Percentiles rank a stretch among this genome's conserved stretches.
These are phyloP conservation scores for Cryptomyrus ogoouensis DNA, from an alignment of 2,113 vertebrate species.

Conservation along the genomic window DNA sequence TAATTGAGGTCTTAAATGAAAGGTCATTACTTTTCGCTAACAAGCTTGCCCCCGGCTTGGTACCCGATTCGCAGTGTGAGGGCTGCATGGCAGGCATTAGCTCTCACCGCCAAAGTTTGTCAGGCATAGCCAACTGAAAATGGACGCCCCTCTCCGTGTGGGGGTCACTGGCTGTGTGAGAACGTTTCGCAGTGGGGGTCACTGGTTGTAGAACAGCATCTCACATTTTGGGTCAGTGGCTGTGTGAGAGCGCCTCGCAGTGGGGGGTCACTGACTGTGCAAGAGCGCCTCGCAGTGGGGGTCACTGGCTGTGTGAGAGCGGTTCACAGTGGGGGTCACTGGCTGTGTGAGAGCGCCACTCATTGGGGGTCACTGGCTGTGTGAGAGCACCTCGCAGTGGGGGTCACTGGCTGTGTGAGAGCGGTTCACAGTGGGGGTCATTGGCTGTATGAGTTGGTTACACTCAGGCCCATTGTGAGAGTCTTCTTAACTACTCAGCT, in stretches of 20 bases:
- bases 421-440: background rate
- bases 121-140: background rate
- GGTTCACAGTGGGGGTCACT: background rate
- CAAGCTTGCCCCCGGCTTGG: background rate
- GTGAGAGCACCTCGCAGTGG: background rate
- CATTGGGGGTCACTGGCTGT: background rate
- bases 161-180: background rate
- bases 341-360: background rate
- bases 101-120: background rate
- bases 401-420: background rate
- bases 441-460: background rate
- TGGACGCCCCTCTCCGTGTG: background rate
- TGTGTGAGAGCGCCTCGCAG: background rate
- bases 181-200: background rate
- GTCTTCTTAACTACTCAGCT: background rate
- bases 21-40: constrained; percentile 1
- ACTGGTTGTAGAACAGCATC: background rate
- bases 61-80: background rate
- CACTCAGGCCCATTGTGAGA: background rate
- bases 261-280: background rate
- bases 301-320: background rate
- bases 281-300: background rate
- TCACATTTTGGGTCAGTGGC: background rate
- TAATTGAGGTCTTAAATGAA: background rate
- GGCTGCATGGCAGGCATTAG: background rate